Conservation (phyloP, 2,888 invertebrate genomes). For the Mycalesis mineus region DNA sequence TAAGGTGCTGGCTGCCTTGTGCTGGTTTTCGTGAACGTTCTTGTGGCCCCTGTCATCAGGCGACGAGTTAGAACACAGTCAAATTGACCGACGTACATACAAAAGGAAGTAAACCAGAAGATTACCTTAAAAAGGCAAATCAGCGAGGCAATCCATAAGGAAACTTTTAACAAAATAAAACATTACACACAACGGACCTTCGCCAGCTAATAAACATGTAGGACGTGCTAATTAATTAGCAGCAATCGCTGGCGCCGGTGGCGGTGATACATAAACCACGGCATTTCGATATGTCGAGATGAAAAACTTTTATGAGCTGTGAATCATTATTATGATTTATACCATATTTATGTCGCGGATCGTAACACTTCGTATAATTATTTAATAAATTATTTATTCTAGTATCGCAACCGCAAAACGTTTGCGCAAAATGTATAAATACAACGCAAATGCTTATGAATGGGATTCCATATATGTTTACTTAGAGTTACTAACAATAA, state of each 20-base stretch:
- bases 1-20: too few relatives aligned
- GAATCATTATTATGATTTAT: constrained; percentile 42
- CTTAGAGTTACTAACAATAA: too few relatives aligned
- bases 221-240: constrained; percentile 58
- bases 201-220: constrained; percentile 38
- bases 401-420: not conserved
- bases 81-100: too few relatives aligned
- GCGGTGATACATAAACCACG: constrained; percentile 23
- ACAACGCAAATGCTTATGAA: not conserved
- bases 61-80: too few relatives aligned
- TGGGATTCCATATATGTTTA: not conserved
- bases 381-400: not conserved
- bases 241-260: constrained; percentile 54
- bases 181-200: constrained; percentile 30
- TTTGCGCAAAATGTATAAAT: not conserved
- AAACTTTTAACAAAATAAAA: constrained; percentile 14
- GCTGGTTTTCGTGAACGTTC: too few relatives aligned
- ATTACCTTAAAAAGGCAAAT: not conserved
- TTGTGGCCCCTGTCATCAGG: too few relatives aligned
- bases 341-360: constrained; percentile 9
- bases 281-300: constrained; percentile 38
- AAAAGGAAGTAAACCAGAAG: not conserved
- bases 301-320: constrained; percentile 43
- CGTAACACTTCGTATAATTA: constrained; percentile 8
- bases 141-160: not conserved